Conservation (phyloP, 2,797 vertebrate genomes). For the Epinephelus awoara region DNA sequence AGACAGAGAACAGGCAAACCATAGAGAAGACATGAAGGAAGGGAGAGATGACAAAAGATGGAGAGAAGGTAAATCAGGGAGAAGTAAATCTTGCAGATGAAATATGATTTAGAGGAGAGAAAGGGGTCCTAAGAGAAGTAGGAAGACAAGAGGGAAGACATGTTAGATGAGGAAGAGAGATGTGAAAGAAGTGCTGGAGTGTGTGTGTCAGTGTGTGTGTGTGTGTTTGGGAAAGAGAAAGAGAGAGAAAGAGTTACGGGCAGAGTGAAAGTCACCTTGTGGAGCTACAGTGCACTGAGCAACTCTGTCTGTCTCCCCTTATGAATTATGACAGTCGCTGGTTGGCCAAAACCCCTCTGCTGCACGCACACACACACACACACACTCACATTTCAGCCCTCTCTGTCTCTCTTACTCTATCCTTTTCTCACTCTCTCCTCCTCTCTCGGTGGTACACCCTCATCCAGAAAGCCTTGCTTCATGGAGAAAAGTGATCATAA, state of each 20-base stretch:
- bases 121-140: neutral
- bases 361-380: slow-evolving; percentile 21
- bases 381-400: slow-evolving; percentile 8
- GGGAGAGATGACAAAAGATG: neutral
- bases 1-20: too few species aligned
- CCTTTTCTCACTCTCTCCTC: slow-evolving; percentile 27
- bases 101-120: neutral
- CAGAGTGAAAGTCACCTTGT: slow-evolving; percentile 85
- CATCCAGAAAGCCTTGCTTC: slow-evolving; percentile 70
- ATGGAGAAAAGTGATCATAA: slow-evolving; percentile 82
- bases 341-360: slow-evolving; percentile 60
- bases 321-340: slow-evolving; percentile 83
- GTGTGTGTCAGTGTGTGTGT: neutral
- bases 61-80: neutral
- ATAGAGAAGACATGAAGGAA: neutral
- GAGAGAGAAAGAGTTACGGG: slow-evolving; percentile 30
- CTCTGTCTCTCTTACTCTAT: slow-evolving; percentile 12
- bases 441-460: slow-evolving; percentile 59
- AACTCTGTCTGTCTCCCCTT: slow-evolving; percentile 74
- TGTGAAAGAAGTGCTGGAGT: neutral
- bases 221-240: neutral
- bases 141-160: neutral
- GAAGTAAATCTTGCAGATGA: too few species aligned
- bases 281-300: slow-evolving; percentile 67
- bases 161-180: slow-evolving; percentile 15